Conservation (phyloP, 2,113 vertebrate species). For the Eretmochelys imbricata region DNA sequence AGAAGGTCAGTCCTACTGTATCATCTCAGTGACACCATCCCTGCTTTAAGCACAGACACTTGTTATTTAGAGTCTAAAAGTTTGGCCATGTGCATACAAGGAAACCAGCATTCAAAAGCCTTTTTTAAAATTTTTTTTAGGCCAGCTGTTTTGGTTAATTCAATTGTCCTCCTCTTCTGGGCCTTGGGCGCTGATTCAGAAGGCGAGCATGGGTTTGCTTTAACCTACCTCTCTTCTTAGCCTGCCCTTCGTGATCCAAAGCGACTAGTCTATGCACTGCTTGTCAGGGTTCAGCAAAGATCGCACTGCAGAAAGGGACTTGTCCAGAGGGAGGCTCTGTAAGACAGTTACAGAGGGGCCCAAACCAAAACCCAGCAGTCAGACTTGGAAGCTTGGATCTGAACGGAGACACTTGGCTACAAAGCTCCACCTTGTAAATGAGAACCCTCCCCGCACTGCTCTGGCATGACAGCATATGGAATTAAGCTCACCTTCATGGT, state of each 20-base stretch:
- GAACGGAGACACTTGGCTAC: background rate
- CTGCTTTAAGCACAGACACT: background rate
- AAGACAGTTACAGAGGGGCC: accelerated
- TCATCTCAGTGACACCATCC: background rate
- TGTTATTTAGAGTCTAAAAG: background rate
- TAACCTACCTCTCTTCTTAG: conserved; percentile 9
- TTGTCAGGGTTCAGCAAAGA: background rate
- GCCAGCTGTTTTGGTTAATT: conserved; percentile 51
- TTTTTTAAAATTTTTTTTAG: background rate
- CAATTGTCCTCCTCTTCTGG: conserved; percentile 7
- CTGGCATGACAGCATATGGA: accelerated
- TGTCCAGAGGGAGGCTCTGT: background rate
- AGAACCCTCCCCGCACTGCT: background rate
- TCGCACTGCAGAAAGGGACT: background rate
- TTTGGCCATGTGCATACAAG: background rate
- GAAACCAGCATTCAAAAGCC: background rate
- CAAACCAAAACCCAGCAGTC: accelerated
- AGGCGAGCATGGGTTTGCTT: conserved; percentile 5
- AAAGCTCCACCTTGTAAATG: background rate
- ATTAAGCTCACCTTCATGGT: conserved; percentile 93
- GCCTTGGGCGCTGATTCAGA: conserved; percentile 28
- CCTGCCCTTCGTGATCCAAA: background rate
- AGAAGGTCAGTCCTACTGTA: background rate
- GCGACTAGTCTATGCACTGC: background rate
- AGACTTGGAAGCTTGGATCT: background rate